Percentiles rank a stretch among this genome's conserved stretches.
These are phyloP conservation scores for Apeira syringaria DNA, from an alignment of 2,888 invertebrate genomes.

Conservation along the genomic window DNA sequence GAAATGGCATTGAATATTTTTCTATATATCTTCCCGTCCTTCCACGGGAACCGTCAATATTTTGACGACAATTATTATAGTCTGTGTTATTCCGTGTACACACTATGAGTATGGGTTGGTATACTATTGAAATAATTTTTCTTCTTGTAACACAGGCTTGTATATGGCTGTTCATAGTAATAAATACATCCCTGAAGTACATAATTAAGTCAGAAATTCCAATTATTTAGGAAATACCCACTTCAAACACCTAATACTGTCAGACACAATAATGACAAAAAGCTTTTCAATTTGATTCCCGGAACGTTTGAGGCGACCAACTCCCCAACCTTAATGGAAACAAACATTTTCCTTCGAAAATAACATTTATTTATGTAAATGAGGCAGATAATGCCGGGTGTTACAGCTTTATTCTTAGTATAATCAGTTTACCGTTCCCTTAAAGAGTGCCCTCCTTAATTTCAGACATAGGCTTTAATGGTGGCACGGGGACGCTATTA, in stretches of 20 bases:
- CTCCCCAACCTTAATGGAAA: constrained; percentile 44
- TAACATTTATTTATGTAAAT: constrained; percentile 69
- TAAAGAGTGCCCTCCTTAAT: constrained; percentile 57
- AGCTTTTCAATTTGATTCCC: constrained; percentile 25
- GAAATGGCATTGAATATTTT: too few relatives aligned
- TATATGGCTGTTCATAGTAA: too few relatives aligned
- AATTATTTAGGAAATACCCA: neutral
- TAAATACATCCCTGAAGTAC: too few relatives aligned
- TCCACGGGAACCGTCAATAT: too few relatives aligned
- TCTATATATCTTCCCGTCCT: too few relatives aligned
- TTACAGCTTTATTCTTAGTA: constrained; percentile 69
- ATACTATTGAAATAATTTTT: too few relatives aligned
- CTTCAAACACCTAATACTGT: constrained; percentile 1
- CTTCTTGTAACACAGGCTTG: too few relatives aligned
- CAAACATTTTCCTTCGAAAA: constrained; percentile 51
- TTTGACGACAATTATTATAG: too few relatives aligned
- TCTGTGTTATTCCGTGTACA: too few relatives aligned
- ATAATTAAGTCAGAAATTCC: neutral
- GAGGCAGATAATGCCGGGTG: constrained; percentile 55
- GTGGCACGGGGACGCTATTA: constrained; percentile 55
- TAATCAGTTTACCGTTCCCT: constrained; percentile 62
- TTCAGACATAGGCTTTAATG: constrained; percentile 67
- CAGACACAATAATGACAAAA: constrained; percentile 15
- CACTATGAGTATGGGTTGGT: too few relatives aligned
- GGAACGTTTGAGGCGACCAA: constrained; percentile 28